Evolutionary conservation across 35 echinoderm and acorn worm genomes (phyloP).

Genomic region (Eucidaris tribuloides): DNA sequence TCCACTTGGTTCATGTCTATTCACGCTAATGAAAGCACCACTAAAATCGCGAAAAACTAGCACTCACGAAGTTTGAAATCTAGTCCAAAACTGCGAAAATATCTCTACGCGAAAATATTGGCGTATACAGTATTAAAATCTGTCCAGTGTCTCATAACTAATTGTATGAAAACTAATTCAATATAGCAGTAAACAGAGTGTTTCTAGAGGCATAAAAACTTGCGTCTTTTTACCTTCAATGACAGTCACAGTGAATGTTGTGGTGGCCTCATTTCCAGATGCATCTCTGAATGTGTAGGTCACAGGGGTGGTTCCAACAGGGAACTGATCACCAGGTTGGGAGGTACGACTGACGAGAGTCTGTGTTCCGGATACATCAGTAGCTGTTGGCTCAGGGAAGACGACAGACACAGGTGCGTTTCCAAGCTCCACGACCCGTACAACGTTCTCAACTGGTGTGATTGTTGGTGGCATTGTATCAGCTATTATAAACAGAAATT

Average conservation of each 20-base stretch:
- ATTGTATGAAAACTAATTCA: too few relatives aligned
- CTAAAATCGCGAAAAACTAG: too few relatives aligned
- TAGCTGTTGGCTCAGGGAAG: constrained; percentile 1
- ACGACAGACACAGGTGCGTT: neutral
- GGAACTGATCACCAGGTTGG: constrained; percentile 4
- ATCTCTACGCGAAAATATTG: too few relatives aligned
- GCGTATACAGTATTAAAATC: too few relatives aligned
- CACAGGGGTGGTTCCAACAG: constrained; percentile 5
- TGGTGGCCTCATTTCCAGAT: constrained; percentile 11
- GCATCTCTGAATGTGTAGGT: constrained; percentile 27
- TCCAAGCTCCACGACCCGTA: neutral
- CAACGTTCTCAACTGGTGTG: neutral
- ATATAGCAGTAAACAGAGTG: too few relatives aligned
- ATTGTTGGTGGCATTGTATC: neutral
- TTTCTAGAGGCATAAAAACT: too few relatives aligned
- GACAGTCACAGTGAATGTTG: constrained; percentile 5
- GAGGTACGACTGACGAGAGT: constrained; percentile 5
- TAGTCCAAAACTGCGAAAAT: too few relatives aligned
- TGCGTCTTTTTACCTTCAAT: neutral
- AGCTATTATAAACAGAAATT: neutral
- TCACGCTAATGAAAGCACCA: too few relatives aligned
- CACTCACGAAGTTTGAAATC: too few relatives aligned
- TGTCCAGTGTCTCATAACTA: too few relatives aligned
- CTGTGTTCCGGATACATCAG: neutral
- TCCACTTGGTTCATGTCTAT: too few relatives aligned